Evolutionary conservation across 1,140 invertebrate genomes (phyloP), one percentile per base, ranked within the genome.

Genomic region (Parasteatoda tepidariorum): DNA sequence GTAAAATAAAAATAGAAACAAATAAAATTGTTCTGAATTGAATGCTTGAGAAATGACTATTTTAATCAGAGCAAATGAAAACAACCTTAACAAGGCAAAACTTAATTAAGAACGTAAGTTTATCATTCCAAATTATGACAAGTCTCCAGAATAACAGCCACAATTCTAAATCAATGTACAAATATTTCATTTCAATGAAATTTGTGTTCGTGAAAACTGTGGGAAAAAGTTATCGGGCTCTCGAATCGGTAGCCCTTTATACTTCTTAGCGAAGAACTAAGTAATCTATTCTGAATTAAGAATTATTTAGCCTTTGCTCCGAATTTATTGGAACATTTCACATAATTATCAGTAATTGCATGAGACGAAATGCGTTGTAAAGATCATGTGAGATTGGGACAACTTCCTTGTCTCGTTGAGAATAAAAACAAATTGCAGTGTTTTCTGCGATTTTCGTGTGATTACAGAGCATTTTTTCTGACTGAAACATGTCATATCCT

Each of bases 281-380:
- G 18, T 48, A 48, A 48, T 13, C 4, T 9, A 13, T 48, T 48
- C 18, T 48, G 9, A 48, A 48, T 48, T 48, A 62, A 62, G 28
- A 62, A 28, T 24, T 24, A 62, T 28, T 24, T 13, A 13, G 24
- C 24, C 15, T 62, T 62, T 24, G 13, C 13, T 62, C 28, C 22
- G 64, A n/a, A 67, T 33, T 67, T 22, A 67, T 33, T 34, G 30
- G 48, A 73, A 28, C 48, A 33, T 34, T 57, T 57, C 70, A n/a
- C 48, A 31, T 59, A 31, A 73, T 57, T 57, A 38, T 30, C 22
- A 28, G 54, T 34, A 33, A 73, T 57, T 22, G 70, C 18, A 18
- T 0, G 24, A 3, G 0, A 7, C 7, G 30, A 57, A 73, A 57
- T 59, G 70, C 48, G 54, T 73, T 34, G 22, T 0, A 28, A 73